Conservation (phyloP, 1,140 invertebrate genomes). For the Dermatophagoides farinae region DNA sequence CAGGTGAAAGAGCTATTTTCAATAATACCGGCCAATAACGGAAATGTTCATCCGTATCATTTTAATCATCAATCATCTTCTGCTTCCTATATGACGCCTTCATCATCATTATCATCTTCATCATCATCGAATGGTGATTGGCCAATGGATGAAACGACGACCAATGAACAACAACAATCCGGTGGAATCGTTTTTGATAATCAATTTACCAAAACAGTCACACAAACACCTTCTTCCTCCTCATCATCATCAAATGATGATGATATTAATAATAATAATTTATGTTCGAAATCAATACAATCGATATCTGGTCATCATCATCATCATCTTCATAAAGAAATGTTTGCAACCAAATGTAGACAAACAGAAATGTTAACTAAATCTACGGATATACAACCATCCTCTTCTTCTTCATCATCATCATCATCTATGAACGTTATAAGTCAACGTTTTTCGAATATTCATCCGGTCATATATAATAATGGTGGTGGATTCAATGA, state of each 20-base stretch:
- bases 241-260: neutral
- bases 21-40: neutral
- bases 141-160: constrained; percentile 5
- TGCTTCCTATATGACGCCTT: neutral
- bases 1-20: neutral
- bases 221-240: neutral
- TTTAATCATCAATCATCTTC: neutral
- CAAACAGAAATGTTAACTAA: no score
- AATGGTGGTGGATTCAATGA: neutral
- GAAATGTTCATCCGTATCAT: neutral
- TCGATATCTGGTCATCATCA: neutral
- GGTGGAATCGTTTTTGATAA: neutral
- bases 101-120: constrained; percentile 1
- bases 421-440: neutral
- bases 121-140: neutral
- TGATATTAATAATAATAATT: neutral
- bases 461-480: neutral
- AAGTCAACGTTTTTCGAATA: neutral
- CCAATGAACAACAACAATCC: neutral
- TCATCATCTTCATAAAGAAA: neutral
- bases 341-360: no score
- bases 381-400: neutral
- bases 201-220: neutral
- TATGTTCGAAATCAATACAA: neutral
- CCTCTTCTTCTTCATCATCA: neutral